Evolutionary conservation across 2,888 invertebrate genomes (phyloP), one percentile per base, ranked within the genome.

Genomic region (Acanthosepion lycidas): DNA sequence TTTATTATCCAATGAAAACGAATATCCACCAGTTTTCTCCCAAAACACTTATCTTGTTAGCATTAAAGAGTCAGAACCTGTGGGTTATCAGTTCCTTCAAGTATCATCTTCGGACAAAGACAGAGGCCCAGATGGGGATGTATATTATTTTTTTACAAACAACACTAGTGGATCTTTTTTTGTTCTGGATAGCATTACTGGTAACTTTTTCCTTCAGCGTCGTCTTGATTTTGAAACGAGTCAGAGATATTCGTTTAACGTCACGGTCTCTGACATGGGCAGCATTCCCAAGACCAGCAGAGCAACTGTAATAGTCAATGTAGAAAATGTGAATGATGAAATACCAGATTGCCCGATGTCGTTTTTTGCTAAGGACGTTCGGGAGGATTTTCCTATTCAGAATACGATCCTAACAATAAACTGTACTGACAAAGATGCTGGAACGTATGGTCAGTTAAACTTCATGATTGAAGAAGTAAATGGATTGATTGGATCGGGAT

Each of bases 21-120:
- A 96, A 95, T 96, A 95, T 94, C 78, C 94, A 15, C 96, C 96
- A 20, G n/a, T 95, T 20, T 96, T 94, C 93, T 95, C 94, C 48
- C 94, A 28, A 92, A 94, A 93, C 51, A 94, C 93, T 55, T 95
- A 64, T 23, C 64, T 94, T 20, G 94, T 96, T 33, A 94, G 94
- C 53, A 95, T 95, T 91, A 92, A 94, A 49, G 96, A 96, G 94
- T 95, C 95, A 78, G 59, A 93, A 20, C 53, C 94, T 18, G 94
- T 95, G 0, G 96, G 96, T 9, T 95, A 94, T 18, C 95, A 94
- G 12, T 95, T 96, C 18, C 94, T 96, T n/a, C 95, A 94, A 26
- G 96, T 96, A 0, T 94, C 95, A 8, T 96, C 97, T 23, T 94
- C 94, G 20, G 96, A 96, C 94, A 95, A 94, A 33, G 96, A 96